Conservation (phyloP, 1,140 invertebrate genomes). For the Argopecten irradians region DNA sequence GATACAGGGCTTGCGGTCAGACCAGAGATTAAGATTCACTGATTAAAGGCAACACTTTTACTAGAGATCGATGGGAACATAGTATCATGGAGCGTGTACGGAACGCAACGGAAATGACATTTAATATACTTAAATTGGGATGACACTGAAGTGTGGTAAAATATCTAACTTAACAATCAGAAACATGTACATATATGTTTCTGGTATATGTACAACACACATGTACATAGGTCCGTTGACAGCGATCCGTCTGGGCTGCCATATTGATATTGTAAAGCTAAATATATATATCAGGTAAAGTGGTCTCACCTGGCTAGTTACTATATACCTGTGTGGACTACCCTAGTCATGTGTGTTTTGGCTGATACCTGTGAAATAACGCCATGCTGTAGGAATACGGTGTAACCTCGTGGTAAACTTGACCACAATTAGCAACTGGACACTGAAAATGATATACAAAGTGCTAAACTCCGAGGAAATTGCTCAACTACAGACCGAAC, state of each 20-base stretch:
- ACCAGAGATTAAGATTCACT: no score
- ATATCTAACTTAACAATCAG: no score
- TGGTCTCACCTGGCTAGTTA: background rate
- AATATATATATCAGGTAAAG: background rate
- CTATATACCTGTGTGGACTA: background rate
- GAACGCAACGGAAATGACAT: no score
- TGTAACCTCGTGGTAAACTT: background rate
- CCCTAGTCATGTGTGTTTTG: background rate
- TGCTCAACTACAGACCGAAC: constrained; percentile 43
- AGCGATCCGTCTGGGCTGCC: background rate
- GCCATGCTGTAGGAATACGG: background rate
- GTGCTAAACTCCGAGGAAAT: constrained; percentile 47
- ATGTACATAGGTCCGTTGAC: background rate
- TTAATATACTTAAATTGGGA: no score
- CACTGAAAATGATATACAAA: constrained; percentile 54
- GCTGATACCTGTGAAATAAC: background rate
- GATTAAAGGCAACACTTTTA: no score
- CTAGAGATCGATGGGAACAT: no score
- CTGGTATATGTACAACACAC: no score
- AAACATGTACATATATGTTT: no score
- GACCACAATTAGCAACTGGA: background rate
- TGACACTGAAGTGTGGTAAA: no score
- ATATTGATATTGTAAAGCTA: background rate
- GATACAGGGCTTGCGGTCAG: no score
- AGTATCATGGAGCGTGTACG: no score